These are phyloP conservation scores for Metopia argyrocephala DNA, from an alignment of 2,888 invertebrate genomes.

Conservation along the genomic window DNA sequence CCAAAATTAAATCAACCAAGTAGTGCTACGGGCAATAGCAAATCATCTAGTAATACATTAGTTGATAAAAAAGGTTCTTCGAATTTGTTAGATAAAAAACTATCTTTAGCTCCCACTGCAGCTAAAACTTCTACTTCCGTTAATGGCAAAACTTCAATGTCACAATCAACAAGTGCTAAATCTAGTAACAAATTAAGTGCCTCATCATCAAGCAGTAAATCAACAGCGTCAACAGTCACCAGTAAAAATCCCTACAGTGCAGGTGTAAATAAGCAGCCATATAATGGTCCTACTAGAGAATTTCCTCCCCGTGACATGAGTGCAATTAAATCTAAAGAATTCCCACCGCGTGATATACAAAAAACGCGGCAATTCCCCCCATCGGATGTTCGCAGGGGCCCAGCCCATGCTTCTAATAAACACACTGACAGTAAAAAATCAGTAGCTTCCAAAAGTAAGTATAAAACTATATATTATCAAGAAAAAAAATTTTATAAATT, in stretches of 20 bases:
- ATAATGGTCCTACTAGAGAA: conserved; percentile 76
- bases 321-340: conserved; percentile 73
- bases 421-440: conserved; percentile 64
- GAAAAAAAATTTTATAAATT: background rate
- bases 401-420: conserved; percentile 47
- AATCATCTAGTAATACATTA: conserved; percentile 15
- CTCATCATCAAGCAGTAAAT: conserved; percentile 37
- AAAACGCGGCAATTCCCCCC: conserved; percentile 78
- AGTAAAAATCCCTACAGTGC: conserved; percentile 66
- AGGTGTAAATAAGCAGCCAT: conserved; percentile 56
- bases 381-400: conserved; percentile 72
- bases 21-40: conserved; percentile 52
- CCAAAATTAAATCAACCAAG: conserved; percentile 79
- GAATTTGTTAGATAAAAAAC: conserved; percentile 67
- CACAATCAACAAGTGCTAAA: conserved; percentile 53
- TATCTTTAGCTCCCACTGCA: background rate
- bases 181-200: conserved; percentile 40
- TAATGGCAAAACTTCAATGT: conserved; percentile 23
- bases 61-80: too few relatives aligned
- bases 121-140: background rate
- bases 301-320: conserved; percentile 80
- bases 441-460: conserved; percentile 68
- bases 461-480: too few relatives aligned
- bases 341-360: conserved; percentile 80
- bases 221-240: conserved; percentile 12